These are phyloP conservation scores for Poecile montanus DNA, from an alignment of 2,797 vertebrate genomes.

Conservation along the genomic window DNA sequence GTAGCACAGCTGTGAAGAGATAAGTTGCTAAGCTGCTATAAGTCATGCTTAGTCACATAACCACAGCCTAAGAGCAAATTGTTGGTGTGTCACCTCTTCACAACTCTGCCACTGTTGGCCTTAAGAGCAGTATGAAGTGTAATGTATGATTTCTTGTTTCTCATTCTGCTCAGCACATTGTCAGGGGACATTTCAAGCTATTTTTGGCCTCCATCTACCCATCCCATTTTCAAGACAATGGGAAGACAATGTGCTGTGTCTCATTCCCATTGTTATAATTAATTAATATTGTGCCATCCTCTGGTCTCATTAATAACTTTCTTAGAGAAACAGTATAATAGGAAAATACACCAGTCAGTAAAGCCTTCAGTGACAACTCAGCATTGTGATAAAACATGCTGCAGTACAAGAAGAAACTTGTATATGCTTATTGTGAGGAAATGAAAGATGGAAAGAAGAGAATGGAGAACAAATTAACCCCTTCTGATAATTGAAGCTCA, in stretches of 20 bases:
- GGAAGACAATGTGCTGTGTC: background rate
- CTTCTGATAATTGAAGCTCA: background rate
- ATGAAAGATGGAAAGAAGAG: background rate
- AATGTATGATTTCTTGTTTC: background rate
- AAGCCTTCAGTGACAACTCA: background rate
- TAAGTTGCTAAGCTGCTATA: background rate
- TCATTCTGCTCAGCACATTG: background rate
- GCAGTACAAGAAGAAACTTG: background rate
- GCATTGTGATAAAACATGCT: background rate
- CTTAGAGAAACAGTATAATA: background rate
- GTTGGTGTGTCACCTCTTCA: background rate
- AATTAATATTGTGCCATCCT: background rate
- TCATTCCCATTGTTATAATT: background rate
- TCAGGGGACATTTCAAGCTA: background rate
- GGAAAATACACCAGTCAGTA: background rate
- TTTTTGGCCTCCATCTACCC: background rate
- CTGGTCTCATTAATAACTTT: background rate
- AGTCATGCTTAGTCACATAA: background rate
- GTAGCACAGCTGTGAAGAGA: background rate
- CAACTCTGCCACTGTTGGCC: background rate
- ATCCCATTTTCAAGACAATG: background rate
- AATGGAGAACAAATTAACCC: background rate
- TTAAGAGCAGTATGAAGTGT: background rate
- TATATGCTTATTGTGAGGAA: background rate
- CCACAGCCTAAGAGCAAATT: background rate